Evolutionary conservation across 2,113 vertebrate species (phyloP).

Genomic region (Apus apus): DNA sequence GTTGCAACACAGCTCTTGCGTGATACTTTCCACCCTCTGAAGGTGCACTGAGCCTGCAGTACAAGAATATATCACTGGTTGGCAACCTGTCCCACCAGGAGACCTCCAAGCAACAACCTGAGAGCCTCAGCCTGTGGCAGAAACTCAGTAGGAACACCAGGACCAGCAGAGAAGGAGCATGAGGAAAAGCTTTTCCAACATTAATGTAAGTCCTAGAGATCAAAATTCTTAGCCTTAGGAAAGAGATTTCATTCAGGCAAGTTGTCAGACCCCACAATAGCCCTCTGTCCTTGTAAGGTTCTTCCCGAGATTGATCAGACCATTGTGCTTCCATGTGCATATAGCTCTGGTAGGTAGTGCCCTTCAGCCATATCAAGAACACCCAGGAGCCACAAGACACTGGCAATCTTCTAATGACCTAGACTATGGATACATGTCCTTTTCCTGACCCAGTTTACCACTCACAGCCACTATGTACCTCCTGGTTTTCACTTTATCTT

Average conservation of each 20-base stretch:
- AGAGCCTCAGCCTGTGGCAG: not conserved
- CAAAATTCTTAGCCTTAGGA: not conserved
- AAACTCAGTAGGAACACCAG: not conserved
- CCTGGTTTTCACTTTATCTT: not conserved
- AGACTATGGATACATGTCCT: not conserved
- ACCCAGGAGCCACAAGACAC: fast-evolving
- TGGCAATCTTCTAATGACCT: not conserved
- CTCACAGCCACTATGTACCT: not conserved
- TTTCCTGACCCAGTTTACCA: not conserved
- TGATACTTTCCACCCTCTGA: not conserved
- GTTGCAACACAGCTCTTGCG: not conserved
- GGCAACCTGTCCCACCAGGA: not conserved
- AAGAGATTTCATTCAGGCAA: not conserved
- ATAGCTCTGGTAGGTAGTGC: not conserved
- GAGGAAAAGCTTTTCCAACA: not conserved
- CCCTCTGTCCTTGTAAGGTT: not conserved
- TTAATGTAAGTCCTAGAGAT: not conserved
- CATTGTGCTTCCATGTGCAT: not conserved
- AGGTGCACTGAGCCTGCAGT: not conserved
- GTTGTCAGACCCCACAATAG: not conserved
- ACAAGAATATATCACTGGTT: not conserved
- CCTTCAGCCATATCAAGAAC: not conserved
- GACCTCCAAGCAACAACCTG: not conserved
- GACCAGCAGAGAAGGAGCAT: not conserved
- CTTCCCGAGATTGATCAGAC: not conserved